Evolutionary conservation across 2,113 vertebrate species (phyloP), one percentile per base, ranked within the genome.

Genomic region (Condylura cristata): DNA sequence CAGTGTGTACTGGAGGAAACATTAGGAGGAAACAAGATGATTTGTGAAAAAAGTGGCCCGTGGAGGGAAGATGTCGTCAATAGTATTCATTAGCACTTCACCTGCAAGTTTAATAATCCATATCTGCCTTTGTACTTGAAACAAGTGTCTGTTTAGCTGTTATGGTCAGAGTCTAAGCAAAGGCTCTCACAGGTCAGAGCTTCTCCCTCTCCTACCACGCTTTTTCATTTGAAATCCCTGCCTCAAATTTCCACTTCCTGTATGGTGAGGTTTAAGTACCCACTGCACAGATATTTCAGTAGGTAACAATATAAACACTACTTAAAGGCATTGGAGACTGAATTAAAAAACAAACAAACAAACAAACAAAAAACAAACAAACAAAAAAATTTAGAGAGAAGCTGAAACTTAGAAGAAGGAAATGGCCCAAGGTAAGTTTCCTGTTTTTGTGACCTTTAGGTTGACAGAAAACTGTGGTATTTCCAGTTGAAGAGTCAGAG

Each of bases 181-280:
- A 41, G 53, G 9, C 16, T 68, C 26, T 74, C 44, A 58, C 1
- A 41, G 32, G 39, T 80, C 20, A 58, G 65, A 81, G 18, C 13
- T 56, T 10, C 41, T 22, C 32, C 41, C 1, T 65, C 39, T 26
- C 39, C 26, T 4, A 28, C 13, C 20, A n/a, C 12, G 10, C 9
- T 94, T 94, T 70, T 63, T 44, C 18, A 53, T 34, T 71, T 84
- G 80, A 80, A 84, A 51, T 85, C 32, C 86, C 61, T 76, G 60
- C 37, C 39, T 93, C 30, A 39, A 63, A 91, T 34, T 60, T 90
- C 60, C 28, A 85, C 20, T 90, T 96, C 58, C 61, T 88, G 20
- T 44, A 56, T 30, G 41, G 75, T 37, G 8, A 37, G 46, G 24
- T 79, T 90, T 18, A 79, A 94, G 51, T 14, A 32, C 28, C 24